Base-by-base conservation (phyloP, 2,888 invertebrate genomes). In the Drosophila robusta region DNA sequence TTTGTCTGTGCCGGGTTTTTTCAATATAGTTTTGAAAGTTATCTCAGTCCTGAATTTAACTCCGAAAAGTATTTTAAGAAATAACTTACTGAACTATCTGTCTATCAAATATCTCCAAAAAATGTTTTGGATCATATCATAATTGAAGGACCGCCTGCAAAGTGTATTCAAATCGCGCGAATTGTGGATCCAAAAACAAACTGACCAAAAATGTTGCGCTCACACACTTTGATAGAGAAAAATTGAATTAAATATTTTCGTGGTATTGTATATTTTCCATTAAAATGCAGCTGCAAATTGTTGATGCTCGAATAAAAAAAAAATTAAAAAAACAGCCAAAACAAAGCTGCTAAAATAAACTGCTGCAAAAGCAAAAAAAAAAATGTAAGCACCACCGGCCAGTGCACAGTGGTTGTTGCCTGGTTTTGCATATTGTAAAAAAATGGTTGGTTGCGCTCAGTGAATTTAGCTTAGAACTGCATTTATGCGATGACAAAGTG, bases 401-500 rank as follows among this genome's bases (percentile, higher is more conserved):
- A 51, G 58, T 39, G 57, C 65, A 29, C 39, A 70, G 56, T 47
- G 63, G 56, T 14, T 44, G 64, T 36, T 16, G 39, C 41, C 41
- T 18, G 44, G 60, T 41, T 85, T 86, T 83, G 71, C 80, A 86
- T 82, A 82, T 86, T 83, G 65, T 46, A 64, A 32, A 62, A 60
- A 34, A 32, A 42, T 39, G 26, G 55, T 54, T 18, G 12, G 41
- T 16, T 16, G 36, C n/a, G 44, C 50, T 62, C 46, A 50, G 47
- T 46, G 55, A 83, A 72, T 84, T 80, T 68, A 84, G 87, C 82
- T 84, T 81, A 87, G 82, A 71, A 52, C 72, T 75, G 85, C 82
- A 75, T 67, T 87, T 87, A 81, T 80, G 70, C 56, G 79, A 81
- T 78, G 85, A 75, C 85, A 84, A 80, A 84, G 78, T 86, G 80